Conservation (phyloP, 2,888 invertebrate species). For the Anticlea derivata region DNA sequence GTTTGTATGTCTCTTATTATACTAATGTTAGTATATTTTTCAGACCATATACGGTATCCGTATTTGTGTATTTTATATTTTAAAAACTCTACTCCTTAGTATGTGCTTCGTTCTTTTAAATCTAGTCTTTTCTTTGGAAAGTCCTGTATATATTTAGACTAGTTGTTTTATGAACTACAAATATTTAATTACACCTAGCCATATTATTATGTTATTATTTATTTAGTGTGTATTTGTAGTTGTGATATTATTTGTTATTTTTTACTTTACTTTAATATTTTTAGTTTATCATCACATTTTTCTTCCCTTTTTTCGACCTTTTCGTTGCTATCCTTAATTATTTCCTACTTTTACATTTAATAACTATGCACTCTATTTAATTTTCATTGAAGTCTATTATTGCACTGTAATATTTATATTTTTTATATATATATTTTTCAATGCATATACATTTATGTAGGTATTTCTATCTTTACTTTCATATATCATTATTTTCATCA, state of each 20-base stretch:
- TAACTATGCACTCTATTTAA: constrained; percentile 16
- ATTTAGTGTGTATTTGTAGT: constrained; percentile 36
- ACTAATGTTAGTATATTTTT: constrained; percentile 75
- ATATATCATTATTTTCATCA: background rate
- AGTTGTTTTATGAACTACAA: constrained; percentile 36
- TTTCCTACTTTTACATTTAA: background rate
- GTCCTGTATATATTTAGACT: constrained; percentile 49
- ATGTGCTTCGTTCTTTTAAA: constrained; percentile 46
- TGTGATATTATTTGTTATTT: constrained; percentile 39
- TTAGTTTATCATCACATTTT: constrained; percentile 15
- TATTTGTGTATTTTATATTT: constrained; percentile 74
- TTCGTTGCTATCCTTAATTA: constrained; percentile 4
- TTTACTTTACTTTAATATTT: constrained; percentile 9
- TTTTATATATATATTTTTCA: constrained; percentile 4
- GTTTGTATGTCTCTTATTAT: constrained; percentile 73
- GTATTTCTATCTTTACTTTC: constrained; percentile 12
- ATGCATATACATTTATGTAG: background rate
- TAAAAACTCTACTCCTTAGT: constrained; percentile 43
- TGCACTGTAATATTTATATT: constrained; percentile 7
- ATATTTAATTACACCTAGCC: constrained; percentile 28
- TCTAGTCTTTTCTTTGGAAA: constrained; percentile 69
- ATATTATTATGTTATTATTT: constrained; percentile 36
- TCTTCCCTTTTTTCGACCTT: constrained; percentile 6
- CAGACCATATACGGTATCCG: constrained; percentile 78
- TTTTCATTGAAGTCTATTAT: constrained; percentile 20